phyloP scores from a whole-genome alignment of 1,140 invertebrate genomes.

The Drosophila yakuba region DNA sequence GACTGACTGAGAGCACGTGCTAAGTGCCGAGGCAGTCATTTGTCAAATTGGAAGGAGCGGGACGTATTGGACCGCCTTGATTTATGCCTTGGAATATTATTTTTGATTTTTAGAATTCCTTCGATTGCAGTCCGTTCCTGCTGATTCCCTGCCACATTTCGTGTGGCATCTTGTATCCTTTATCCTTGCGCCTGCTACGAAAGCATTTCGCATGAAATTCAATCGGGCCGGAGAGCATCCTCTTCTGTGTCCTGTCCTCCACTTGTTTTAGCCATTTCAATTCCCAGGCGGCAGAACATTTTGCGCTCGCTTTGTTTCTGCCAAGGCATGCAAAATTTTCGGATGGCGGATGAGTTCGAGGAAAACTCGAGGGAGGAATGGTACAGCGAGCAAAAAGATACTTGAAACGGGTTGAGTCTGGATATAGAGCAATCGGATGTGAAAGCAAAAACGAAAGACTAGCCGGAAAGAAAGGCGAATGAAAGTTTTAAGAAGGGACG shows the following conservation, averaged over 20 bases:
- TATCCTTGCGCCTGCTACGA: not conserved
- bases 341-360: conserved; percentile 7
- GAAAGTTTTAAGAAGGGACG: not conserved
- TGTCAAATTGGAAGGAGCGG: conserved; percentile 58
- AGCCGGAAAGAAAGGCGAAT: not conserved
- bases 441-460: conserved; percentile 10
- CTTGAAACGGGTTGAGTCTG: not conserved
- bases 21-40: conserved; percentile 71
- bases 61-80: conserved; percentile 32
- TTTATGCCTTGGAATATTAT: conserved; percentile 73
- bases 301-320: conserved; percentile 64
- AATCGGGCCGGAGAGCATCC: conserved; percentile 25
- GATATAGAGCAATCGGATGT: not conserved
- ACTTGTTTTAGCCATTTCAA: conserved; percentile 18
- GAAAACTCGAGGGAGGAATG: conserved; percentile 6
- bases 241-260: not conserved
- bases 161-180: conserved; percentile 13
- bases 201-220: conserved; percentile 21
- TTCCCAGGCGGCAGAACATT: conserved; percentile 49
- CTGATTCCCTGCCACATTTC: conserved; percentile 6
- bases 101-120: conserved; percentile 43
- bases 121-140: conserved; percentile 2
- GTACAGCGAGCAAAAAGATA: not conserved
- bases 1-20: conserved; percentile 71
- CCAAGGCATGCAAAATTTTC: conserved; percentile 51